These are phyloP conservation scores for Teleopsis dalmanni DNA, from an alignment of 1,140 invertebrate species.

Conservation along the genomic window DNA sequence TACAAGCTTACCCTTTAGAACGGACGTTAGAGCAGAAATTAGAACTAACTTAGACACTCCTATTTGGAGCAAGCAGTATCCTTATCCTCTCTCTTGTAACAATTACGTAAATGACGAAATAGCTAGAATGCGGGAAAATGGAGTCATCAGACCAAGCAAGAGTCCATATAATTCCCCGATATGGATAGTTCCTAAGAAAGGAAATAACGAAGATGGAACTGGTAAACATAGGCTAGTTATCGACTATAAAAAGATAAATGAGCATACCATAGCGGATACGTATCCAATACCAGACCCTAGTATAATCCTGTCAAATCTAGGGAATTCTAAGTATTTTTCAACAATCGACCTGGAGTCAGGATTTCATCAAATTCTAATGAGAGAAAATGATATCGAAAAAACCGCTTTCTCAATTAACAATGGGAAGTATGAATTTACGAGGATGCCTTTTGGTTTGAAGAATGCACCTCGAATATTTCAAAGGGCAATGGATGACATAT, in stretches of 20 bases:
- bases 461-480: not conserved
- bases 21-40: slow-evolving; percentile 16
- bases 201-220: slow-evolving; percentile 16
- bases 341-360: slow-evolving; percentile 46
- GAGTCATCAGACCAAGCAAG: slow-evolving; percentile 16
- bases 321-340: slow-evolving; percentile 39
- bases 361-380: slow-evolving; percentile 45
- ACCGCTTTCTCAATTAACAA: slow-evolving; percentile 39
- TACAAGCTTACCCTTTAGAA: no score
- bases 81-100: slow-evolving; percentile 15
- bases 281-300: slow-evolving; percentile 49
- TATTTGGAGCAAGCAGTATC: slow-evolving; percentile 17
- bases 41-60: slow-evolving; percentile 13
- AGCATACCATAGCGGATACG: slow-evolving; percentile 35
- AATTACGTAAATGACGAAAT: slow-evolving; percentile 14
- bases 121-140: slow-evolving; percentile 13
- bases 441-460: not conserved
- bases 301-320: slow-evolving; percentile 43
- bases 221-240: slow-evolving; percentile 34
- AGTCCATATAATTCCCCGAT: slow-evolving; percentile 20
- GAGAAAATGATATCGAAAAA: slow-evolving; percentile 13
- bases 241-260: slow-evolving; percentile 35
- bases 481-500: not conserved
- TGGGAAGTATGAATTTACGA: not conserved
- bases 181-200: slow-evolving; percentile 16